A percentile compares a stretch with the other conserved stretches of the same genome.
phyloP scores from a whole-genome alignment of 23 tunicate species.

The Ascidia mentula region DNA sequence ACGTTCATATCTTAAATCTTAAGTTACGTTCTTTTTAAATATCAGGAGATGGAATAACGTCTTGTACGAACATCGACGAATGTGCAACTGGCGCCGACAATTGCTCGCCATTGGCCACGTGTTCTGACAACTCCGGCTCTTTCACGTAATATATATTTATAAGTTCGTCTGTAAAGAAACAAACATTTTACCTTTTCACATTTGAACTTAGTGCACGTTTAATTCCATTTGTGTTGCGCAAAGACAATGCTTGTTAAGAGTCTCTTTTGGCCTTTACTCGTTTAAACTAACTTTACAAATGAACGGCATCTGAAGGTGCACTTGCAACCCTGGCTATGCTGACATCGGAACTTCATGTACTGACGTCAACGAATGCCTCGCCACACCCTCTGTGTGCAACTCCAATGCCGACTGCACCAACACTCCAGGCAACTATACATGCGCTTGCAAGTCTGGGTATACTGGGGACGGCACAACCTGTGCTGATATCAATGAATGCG shows the following conservation, averaged over 20 bases:
- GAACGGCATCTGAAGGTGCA: too few species aligned
- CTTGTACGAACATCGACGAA: conserved; percentile 28
- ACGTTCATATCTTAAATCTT: too few species aligned
- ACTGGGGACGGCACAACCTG: neutral
- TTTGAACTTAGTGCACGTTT: too few species aligned
- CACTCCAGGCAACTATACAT: conserved; percentile 13
- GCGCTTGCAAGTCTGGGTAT: neutral
- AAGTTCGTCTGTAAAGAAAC: neutral
- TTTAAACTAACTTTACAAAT: too few species aligned
- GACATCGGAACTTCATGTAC: conserved; percentile 27
- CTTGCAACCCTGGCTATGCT: conserved; percentile 37
- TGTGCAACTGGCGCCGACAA: conserved; percentile 14
- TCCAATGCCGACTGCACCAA: conserved; percentile 33
- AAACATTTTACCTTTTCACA: neutral
- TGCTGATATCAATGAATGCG: conserved; percentile 37
- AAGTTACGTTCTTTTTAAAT: too few species aligned
- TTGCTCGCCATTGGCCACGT: conserved; percentile 14
- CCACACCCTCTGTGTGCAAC: neutral
- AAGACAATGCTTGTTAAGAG: too few species aligned
- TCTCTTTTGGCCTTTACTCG: too few species aligned
- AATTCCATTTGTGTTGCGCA: too few species aligned
- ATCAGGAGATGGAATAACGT: too few species aligned
- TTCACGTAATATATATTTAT: too few species aligned
- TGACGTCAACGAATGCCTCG: conserved; percentile 49
- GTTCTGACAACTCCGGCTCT: conserved; percentile 5